Base-by-base conservation (phyloP, 2,113 vertebrate genomes). In the Notarius lentiginosus region DNA sequence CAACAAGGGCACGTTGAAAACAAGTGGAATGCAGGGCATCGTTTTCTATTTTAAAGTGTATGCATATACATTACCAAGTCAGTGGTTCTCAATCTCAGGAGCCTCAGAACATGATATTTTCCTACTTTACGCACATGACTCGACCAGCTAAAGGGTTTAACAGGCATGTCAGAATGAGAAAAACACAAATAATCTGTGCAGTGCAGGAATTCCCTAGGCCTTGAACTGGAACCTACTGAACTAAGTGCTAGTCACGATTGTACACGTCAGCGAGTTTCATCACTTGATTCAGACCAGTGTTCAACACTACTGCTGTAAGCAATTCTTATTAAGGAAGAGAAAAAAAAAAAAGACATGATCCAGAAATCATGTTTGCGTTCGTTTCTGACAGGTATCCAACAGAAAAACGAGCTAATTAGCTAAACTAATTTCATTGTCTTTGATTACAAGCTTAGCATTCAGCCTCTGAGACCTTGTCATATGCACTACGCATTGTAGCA, bases 171-270 rank as follows among this genome's bases (percentile, higher is more conserved):
- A 18, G n/a, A 8, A 51, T 53, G 18, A 63, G 20, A 84, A 73
- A 73, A 75, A 75, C 51, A 58, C 70, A 27, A 70, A 53, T 22
- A 70, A 53, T 22, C 17, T 61, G 79, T 81, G 79, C 30, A 49
- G 72, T 49, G 70, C 20, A 41, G 11, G 53, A 34, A 58, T 65
- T 66, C 77, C 27, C 61, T 51, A 70, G 11, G 56, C 47, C 12
- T 55, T 20, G 51, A 53, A 51, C 55, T 34, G 85, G 79, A 76
- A 30, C 17, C 80, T 53, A 76, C 58, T 73, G 56, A 60, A 47
- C 49, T 66, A 82, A 87, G 86, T 76, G 81, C 70, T 84, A 87
- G 58, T 87, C 82, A 83, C 70, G 86, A 87, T 83, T 87, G 86
- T 83, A 87, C 86, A 79, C 20, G 18, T 87, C 81, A 68, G 80